phyloP scores from a whole-genome alignment of 2,113 vertebrate species.

The Sylvia atricapilla region DNA sequence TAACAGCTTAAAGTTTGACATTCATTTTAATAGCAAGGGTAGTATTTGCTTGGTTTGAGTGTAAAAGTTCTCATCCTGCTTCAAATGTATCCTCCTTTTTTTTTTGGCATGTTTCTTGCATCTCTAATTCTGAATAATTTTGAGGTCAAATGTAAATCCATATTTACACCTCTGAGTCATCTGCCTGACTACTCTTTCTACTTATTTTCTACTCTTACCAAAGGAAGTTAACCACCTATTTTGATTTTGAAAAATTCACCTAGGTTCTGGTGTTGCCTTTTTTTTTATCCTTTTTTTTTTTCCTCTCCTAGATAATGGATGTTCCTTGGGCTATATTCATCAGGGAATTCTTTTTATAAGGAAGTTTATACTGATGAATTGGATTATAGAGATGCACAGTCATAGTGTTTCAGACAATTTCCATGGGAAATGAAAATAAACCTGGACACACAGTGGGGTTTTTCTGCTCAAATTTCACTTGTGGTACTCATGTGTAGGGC shows the following conservation, averaged over 20 bases:
- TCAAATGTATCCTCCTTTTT: background rate
- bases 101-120: background rate
- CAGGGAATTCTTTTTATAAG: background rate
- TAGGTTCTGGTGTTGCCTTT: background rate
- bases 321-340: background rate
- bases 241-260: background rate
- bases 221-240: background rate
- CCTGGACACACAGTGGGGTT: background rate
- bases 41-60: background rate
- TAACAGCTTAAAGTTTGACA: background rate
- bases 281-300: no score
- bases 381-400: background rate
- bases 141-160: fast-evolving
- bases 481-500: background rate
- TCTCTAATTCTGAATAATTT: background rate
- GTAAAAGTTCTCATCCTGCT: background rate
- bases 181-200: background rate
- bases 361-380: background rate
- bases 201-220: no score
- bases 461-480: background rate
- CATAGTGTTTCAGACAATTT: background rate
- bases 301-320: background rate
- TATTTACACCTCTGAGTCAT: background rate
- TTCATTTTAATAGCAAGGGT: background rate
- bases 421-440: background rate